These are phyloP conservation scores for Morpho helenor DNA, from an alignment of 2,888 invertebrate species.

Conservation along the genomic window DNA sequence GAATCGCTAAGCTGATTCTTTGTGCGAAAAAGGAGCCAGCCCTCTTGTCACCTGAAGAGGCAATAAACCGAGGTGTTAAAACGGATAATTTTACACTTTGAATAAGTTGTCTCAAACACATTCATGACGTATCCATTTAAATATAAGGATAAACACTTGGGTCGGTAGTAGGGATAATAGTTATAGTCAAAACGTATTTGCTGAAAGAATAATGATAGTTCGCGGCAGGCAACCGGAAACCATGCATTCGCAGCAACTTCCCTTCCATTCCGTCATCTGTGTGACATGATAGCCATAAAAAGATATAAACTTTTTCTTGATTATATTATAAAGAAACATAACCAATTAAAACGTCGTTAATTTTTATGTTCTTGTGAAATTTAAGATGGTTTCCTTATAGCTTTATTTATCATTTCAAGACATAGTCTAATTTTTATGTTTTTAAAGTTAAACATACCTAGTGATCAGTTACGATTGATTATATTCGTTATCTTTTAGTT, in stretches of 20 bases:
- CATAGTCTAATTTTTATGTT: too few species aligned
- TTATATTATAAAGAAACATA: conserved; percentile 22
- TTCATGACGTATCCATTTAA: conserved; percentile 15
- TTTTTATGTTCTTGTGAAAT: conserved; percentile 5
- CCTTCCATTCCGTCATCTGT: conserved; percentile 61
- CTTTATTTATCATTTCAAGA: neutral
- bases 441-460: too few species aligned
- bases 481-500: too few species aligned
- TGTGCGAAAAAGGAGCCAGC: too few species aligned
- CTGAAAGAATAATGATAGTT: conserved; percentile 71
- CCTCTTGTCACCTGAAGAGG: too few species aligned
- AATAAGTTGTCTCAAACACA: conserved; percentile 9
- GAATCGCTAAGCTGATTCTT: too few species aligned
- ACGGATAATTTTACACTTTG: neutral
- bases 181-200: conserved; percentile 74
- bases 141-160: conserved; percentile 16
- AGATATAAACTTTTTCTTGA: conserved; percentile 20
- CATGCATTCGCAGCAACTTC: conserved; percentile 62
- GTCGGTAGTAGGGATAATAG: conserved; percentile 36
- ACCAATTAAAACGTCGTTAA: conserved; percentile 15
- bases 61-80: too few species aligned
- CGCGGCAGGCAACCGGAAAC: conserved; percentile 60
- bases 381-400: conserved; percentile 3
- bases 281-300: conserved; percentile 29
- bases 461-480: too few species aligned